Evolutionary conservation across 1,140 invertebrate species (phyloP).

Genomic region (Coelopa frigida): DNA sequence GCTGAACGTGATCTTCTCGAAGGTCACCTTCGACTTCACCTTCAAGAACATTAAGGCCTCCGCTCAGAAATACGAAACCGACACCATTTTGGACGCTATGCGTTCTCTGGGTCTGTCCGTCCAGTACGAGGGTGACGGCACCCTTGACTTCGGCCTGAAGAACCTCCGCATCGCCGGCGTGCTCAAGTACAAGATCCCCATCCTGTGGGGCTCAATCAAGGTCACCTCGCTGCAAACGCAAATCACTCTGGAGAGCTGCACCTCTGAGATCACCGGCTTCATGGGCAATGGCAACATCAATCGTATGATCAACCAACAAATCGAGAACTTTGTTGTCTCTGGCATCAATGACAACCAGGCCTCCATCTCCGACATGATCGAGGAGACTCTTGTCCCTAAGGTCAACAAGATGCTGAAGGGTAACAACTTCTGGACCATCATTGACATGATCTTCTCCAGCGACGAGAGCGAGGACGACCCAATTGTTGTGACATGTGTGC

Average conservation of each 20-base stretch:
- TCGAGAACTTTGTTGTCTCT: conserved; percentile 30
- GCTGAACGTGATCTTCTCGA: conserved; percentile 29
- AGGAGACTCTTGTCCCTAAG: conserved; percentile 28
- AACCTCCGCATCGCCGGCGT: conserved; percentile 31
- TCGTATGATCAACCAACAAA: conserved; percentile 25
- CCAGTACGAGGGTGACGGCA: conserved; percentile 34
- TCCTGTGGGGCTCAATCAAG: conserved; percentile 39
- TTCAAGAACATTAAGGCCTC: conserved; percentile 33
- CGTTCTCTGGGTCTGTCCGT: conserved; percentile 32
- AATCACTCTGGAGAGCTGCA: conserved; percentile 23
- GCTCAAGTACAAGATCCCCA: conserved; percentile 35
- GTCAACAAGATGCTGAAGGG: conserved; percentile 38
- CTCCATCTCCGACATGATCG: conserved; percentile 29
- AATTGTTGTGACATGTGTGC: conserved; percentile 31
- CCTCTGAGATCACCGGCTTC: conserved; percentile 33
- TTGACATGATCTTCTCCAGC: conserved; percentile 33
- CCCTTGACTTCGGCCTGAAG: conserved; percentile 28
- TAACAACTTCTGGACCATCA: conserved; percentile 37
- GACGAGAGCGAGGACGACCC: conserved; percentile 33
- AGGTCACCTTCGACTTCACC: conserved; percentile 32
- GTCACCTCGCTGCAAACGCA: conserved; percentile 32
- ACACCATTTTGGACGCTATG: conserved; percentile 36
- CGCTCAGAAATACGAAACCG: conserved; percentile 31
- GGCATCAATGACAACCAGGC: conserved; percentile 28
- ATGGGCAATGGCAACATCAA: conserved; percentile 36